A percentile compares a stretch with the other conserved stretches of the same genome.
phyloP scores from a whole-genome alignment of 2,113 vertebrate genomes.

The Perca fluviatilis region DNA sequence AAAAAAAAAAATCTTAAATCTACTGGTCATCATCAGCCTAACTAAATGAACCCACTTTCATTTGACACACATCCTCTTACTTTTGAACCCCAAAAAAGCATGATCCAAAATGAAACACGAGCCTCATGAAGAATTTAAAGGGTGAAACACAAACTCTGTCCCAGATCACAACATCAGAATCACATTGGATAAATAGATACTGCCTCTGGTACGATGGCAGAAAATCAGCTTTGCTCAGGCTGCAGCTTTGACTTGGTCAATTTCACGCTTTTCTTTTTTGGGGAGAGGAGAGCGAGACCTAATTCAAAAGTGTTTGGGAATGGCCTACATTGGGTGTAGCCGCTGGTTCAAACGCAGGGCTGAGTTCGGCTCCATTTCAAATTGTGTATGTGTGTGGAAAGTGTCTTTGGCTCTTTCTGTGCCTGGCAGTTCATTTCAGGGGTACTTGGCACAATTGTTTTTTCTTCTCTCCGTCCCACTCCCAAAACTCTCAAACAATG shows the following conservation, averaged over 20 bases:
- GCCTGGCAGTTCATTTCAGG: conserved; percentile 38
- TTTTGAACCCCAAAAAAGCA: neutral
- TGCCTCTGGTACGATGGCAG: conserved; percentile 40
- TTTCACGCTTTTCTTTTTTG: conserved; percentile 64
- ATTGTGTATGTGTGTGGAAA: conserved; percentile 17
- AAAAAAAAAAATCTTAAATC: neutral
- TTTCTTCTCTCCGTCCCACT: conserved; percentile 29
- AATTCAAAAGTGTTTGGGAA: conserved; percentile 52
- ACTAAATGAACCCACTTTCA: neutral
- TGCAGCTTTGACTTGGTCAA: conserved; percentile 59
- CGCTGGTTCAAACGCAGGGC: conserved; percentile 36
- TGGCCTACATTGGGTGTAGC: conserved; percentile 51
- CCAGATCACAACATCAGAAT: conserved; percentile 32
- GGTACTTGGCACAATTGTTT: conserved; percentile 34
- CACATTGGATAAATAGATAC: conserved; percentile 33
- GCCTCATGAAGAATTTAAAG: conserved; percentile 17
- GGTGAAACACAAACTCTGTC: conserved; percentile 39
- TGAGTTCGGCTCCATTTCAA: conserved; percentile 50
- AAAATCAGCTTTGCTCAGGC: conserved; percentile 59
- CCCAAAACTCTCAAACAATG: conserved; percentile 30
- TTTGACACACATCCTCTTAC: neutral
- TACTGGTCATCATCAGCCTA: neutral
- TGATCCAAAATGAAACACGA: conserved; percentile 2
- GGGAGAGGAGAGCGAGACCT: conserved; percentile 37
- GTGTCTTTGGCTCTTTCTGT: conserved; percentile 14